Conservation (phyloP, 1,140 invertebrate species). For the Odontomachus brunneus region DNA sequence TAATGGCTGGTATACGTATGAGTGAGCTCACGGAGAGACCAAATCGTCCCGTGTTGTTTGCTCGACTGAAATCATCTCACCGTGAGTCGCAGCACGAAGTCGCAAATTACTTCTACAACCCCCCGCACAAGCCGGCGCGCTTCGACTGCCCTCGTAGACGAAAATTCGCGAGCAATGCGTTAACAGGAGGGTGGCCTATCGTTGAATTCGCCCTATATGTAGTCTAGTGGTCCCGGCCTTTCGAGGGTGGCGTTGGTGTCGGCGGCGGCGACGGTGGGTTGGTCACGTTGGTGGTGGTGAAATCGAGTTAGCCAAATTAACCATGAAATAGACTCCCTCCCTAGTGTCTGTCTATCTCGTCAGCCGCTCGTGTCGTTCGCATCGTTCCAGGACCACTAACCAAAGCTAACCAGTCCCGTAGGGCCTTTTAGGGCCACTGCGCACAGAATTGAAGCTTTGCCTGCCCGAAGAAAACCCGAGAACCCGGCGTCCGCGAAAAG, state of each 20-base stretch:
- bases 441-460: constrained; percentile 71
- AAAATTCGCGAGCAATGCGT: constrained; percentile 57
- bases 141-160: constrained; percentile 18
- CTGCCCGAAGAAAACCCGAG: constrained; percentile 61
- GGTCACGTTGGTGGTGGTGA: constrained; percentile 74
- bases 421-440: constrained; percentile 74
- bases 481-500: constrained; percentile 9
- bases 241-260: constrained; percentile 69
- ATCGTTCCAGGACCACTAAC: constrained; percentile 75
- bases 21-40: not conserved
- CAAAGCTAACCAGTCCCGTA: constrained; percentile 76
- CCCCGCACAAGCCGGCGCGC: constrained; percentile 4
- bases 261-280: constrained; percentile 48
- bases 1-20: not conserved
- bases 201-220: constrained; percentile 72
- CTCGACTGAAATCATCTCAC: not conserved
- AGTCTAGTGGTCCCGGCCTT: constrained; percentile 76
- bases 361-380: constrained; percentile 77
- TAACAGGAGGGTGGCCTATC: constrained; percentile 60
- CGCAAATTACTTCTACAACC: constrained; percentile 22
- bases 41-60: constrained; percentile 5
- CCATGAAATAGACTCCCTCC: constrained; percentile 85
- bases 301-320: constrained; percentile 86
- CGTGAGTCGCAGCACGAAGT: constrained; percentile 13
- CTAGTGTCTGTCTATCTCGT: constrained; percentile 80